phyloP scores from a whole-genome alignment of 2,888 invertebrate species.

The Glyphotaelius pellucidus region DNA sequence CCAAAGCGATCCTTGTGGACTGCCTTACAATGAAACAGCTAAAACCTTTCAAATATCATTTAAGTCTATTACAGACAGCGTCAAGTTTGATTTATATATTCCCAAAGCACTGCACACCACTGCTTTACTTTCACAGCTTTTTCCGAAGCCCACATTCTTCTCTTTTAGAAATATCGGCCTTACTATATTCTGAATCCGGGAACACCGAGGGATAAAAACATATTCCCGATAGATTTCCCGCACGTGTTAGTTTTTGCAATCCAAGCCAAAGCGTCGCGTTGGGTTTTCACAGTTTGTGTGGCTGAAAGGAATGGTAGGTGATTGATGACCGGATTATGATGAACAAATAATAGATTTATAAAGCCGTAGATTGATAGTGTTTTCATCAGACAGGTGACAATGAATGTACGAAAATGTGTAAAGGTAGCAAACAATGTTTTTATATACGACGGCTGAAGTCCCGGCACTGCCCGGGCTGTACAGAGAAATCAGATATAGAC shows the following conservation, averaged over 20 bases:
- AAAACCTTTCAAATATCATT: background rate
- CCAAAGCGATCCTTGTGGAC: background rate
- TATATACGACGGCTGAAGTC: background rate
- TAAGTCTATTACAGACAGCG: background rate
- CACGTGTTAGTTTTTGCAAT: constrained; percentile 2
- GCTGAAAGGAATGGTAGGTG: background rate
- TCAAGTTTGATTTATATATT: background rate
- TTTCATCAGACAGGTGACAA: background rate
- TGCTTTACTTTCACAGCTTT: background rate
- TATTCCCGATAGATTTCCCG: background rate
- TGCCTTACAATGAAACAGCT: background rate
- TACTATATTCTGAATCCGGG: background rate
- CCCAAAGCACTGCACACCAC: background rate
- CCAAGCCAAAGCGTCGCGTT: background rate
- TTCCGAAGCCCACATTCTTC: background rate
- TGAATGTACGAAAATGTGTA: background rate
- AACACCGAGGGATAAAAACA: background rate
- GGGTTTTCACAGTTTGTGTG: background rate
- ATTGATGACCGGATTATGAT: background rate
- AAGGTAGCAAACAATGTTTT: background rate
- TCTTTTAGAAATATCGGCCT: background rate
- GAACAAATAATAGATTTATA: background rate
- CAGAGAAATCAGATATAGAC: too few relatives aligned
- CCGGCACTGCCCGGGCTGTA: too few relatives aligned
- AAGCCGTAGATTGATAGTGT: background rate